phyloP scores from a whole-genome alignment of 35 echinoderm and acorn worm genomes.

The Apostichopus parvimensis region DNA sequence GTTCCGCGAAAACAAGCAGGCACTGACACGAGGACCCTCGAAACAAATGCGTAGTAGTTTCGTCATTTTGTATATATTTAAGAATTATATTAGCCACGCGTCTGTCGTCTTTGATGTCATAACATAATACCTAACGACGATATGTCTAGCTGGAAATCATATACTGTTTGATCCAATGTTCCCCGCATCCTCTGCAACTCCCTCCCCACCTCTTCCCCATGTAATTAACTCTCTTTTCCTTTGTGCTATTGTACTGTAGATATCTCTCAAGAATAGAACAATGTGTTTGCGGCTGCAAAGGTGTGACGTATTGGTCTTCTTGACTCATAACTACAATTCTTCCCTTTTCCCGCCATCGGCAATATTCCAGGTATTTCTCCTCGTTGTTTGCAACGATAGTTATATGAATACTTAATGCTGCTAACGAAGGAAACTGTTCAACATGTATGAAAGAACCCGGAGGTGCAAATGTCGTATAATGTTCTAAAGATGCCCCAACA shows the following conservation, averaged over 20 bases:
- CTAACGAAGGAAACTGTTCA: neutral
- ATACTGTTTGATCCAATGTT: neutral
- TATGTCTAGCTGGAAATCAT: neutral
- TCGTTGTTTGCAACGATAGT: neutral
- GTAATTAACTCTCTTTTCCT: neutral
- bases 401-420: neutral
- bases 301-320: conserved; percentile 1
- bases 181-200: neutral
- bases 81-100: too few species aligned
- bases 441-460: conserved; percentile 36
- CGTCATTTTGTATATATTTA: too few species aligned
- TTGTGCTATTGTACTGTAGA: neutral
- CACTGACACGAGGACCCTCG: too few species aligned
- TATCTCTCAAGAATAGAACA: conserved; percentile 28
- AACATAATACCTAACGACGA: too few species aligned
- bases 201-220: conserved; percentile 1
- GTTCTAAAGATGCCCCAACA: conserved; percentile 18
- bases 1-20: too few species aligned
- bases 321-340: neutral
- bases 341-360: conserved; percentile 3
- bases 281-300: conserved; percentile 11
- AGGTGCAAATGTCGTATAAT: neutral
- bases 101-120: too few species aligned
- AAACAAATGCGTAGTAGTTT: too few species aligned
- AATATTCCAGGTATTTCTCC: conserved; percentile 9